phyloP scores from a whole-genome alignment of 2,797 vertebrate genomes.

The Pelobates cultripes region DNA sequence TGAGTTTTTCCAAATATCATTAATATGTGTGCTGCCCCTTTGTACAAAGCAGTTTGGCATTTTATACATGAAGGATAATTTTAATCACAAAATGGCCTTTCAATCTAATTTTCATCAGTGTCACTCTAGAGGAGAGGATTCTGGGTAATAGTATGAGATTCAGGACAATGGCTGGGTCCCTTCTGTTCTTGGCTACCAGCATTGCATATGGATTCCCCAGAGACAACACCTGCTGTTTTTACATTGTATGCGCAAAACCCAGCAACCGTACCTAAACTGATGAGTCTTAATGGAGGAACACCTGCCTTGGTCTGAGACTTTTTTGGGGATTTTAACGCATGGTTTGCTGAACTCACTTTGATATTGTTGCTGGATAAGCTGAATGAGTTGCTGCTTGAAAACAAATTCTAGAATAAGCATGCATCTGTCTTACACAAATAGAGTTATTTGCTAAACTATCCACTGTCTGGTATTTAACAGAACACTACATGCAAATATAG shows the following conservation, averaged over 20 bases:
- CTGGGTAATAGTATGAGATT: background rate
- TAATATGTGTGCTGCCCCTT: background rate
- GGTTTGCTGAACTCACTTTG: background rate
- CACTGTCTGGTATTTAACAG: no score
- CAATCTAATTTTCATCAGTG: background rate
- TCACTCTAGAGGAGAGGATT: background rate
- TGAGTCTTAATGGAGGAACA: conserved; percentile 19
- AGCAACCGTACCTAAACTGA: background rate
- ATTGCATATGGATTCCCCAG: background rate
- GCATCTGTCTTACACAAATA: no score
- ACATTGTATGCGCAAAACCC: conserved; percentile 4
- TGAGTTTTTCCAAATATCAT: background rate
- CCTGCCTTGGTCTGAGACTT: background rate
- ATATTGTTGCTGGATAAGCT: no score
- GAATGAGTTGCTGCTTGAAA: no score
- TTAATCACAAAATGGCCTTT: background rate
- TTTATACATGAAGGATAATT: background rate
- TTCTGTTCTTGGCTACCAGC: background rate
- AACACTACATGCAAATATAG: no score
- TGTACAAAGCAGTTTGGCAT: background rate
- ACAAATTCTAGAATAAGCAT: no score
- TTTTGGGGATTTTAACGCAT: background rate
- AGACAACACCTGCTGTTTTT: conserved; percentile 13
- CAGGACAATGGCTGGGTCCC: background rate
- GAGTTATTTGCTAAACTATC: no score